A percentile compares a stretch with the other conserved stretches of the same genome.
Evolutionary conservation across 23 tunicate species (phyloP).

Genomic region (Halocynthia roretzi): DNA sequence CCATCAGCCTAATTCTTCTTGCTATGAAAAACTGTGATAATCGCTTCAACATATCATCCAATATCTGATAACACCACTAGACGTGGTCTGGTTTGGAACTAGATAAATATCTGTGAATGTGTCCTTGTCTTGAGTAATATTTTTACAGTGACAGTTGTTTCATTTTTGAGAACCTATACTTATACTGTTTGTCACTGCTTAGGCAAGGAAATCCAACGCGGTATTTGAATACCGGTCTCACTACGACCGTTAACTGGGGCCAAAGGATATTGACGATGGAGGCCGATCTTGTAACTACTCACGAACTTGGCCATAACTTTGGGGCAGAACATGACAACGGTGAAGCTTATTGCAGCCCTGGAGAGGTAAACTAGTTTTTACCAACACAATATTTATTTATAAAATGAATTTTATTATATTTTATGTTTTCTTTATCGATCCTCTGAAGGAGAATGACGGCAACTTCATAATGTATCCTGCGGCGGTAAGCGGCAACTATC

Average conservation of each 20-base stretch:
- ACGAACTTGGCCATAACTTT: slow-evolving; percentile 97
- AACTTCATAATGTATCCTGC: slow-evolving; percentile 89
- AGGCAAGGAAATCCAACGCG: slow-evolving; percentile 11
- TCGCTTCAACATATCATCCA: too few relatives aligned
- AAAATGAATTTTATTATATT: neutral
- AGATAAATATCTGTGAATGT: too few relatives aligned
- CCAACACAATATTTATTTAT: neutral
- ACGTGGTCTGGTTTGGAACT: too few relatives aligned
- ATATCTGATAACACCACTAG: too few relatives aligned
- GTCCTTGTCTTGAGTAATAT: too few relatives aligned
- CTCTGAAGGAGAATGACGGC: slow-evolving; percentile 52
- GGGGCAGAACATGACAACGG: slow-evolving; percentile 96
- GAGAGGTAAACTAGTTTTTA: slow-evolving; percentile 47
- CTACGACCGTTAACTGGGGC: slow-evolving; percentile 91
- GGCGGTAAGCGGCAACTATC: slow-evolving; percentile 76
- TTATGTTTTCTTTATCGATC: neutral
- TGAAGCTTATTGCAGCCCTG: slow-evolving; percentile 58
- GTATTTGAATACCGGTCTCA: slow-evolving; percentile 93
- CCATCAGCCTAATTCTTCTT: too few relatives aligned
- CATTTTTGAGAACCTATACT: too few relatives aligned
- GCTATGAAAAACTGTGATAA: too few relatives aligned
- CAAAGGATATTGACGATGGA: slow-evolving; percentile 74
- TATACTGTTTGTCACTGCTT: neutral
- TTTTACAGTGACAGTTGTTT: neutral
- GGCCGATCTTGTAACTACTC: slow-evolving; percentile 98